phyloP scores from a whole-genome alignment of 1,140 invertebrate genomes.

The Cotesia chilonis region DNA sequence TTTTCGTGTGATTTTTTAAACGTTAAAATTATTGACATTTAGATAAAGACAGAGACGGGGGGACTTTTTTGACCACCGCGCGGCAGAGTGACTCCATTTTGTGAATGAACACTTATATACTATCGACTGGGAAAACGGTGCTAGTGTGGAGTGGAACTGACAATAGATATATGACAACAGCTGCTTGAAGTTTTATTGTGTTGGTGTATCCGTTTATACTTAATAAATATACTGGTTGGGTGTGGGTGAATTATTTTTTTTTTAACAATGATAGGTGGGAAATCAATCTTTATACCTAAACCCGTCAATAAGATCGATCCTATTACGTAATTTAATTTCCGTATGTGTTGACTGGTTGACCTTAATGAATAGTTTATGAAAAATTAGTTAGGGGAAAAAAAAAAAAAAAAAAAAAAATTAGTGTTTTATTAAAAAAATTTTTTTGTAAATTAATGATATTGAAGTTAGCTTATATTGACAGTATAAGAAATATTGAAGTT shows the following conservation, averaged over 20 bases:
- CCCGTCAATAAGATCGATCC: background rate
- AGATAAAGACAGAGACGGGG: background rate
- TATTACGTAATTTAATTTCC: conserved; percentile 29
- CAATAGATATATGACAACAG: background rate
- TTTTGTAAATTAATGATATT: no score
- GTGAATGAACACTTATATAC: background rate
- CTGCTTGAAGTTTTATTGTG: no score
- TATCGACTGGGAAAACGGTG: background rate
- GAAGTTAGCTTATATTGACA: no score
- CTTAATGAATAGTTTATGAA: background rate
- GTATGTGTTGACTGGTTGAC: no score
- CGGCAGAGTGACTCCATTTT: conserved; percentile 4
- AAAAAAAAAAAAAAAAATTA: no score
- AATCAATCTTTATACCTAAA: conserved; percentile 21
- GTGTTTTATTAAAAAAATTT: no score
- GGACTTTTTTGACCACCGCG: background rate
- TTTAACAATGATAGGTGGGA: background rate
- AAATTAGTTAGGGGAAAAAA: no score
- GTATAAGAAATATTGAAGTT: no score
- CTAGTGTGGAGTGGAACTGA: background rate
- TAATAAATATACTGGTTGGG: background rate
- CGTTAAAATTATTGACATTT: background rate
- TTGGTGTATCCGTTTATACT: no score
- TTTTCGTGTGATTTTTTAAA: background rate
- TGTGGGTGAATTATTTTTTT: background rate